phyloP scores from a whole-genome alignment of 2,113 vertebrate species.

The Microcebus murinus region DNA sequence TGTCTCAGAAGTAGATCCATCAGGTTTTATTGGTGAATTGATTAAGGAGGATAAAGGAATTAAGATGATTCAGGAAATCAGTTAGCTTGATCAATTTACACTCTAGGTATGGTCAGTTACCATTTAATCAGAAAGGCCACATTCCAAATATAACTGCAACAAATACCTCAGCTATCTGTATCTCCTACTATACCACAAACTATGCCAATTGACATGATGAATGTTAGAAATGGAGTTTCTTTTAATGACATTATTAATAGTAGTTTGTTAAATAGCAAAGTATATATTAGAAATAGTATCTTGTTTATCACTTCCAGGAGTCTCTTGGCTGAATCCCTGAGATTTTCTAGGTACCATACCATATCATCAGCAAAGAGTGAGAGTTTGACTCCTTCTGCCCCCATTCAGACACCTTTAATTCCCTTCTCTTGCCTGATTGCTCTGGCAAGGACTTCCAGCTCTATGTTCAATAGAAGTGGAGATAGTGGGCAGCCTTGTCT shows the following conservation, averaged over 20 bases:
- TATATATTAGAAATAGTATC: neutral
- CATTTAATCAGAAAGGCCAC: constrained; percentile 9
- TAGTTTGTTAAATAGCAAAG: neutral
- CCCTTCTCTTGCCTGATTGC: too few species aligned
- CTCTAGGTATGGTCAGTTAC: neutral
- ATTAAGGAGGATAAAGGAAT: neutral
- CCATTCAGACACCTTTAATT: too few species aligned
- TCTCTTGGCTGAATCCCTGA: too few species aligned
- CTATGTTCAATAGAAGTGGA: too few species aligned
- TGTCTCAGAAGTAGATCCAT: neutral
- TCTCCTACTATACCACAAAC: neutral
- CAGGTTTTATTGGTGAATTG: neutral
- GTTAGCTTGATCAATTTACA: neutral
- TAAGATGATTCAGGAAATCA: neutral
- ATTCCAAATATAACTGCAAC: neutral
- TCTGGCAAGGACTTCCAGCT: too few species aligned
- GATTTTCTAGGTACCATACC: too few species aligned
- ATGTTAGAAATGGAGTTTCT: neutral
- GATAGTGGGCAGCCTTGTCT: too few species aligned
- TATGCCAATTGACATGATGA: neutral
- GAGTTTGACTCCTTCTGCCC: too few species aligned
- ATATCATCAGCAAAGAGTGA: too few species aligned
- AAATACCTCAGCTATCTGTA: neutral
- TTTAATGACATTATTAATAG: neutral
- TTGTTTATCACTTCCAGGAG: neutral